A percentile compares a stretch with the other conserved stretches of the same genome.
These are phyloP conservation scores for Abramis brama DNA, from an alignment of 2,113 vertebrate species.

Conservation along the genomic window DNA sequence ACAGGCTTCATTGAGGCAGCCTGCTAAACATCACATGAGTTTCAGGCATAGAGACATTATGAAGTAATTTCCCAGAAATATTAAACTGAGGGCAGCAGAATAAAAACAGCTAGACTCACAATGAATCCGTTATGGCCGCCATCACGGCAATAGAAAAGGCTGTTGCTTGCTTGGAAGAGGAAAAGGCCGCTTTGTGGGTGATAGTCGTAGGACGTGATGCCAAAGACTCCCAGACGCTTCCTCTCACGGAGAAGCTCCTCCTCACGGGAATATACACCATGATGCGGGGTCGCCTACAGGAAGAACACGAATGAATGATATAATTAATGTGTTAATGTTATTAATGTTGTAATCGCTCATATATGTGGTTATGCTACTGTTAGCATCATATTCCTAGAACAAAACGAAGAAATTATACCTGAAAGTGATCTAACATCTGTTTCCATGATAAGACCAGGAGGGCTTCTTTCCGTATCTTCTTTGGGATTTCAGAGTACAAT, in stretches of 20 bases:
- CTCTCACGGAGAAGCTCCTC: conserved; percentile 93
- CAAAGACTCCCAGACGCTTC: conserved; percentile 92
- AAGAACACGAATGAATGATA: neutral
- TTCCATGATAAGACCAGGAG: conserved; percentile 95
- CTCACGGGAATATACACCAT: conserved; percentile 93
- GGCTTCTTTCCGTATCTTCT: conserved; percentile 93
- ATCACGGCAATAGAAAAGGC: conserved; percentile 95
- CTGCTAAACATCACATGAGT: conserved; percentile 75
- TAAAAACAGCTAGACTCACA: conserved; percentile 77
- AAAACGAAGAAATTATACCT: conserved; percentile 75
- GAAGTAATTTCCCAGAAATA: neutral
- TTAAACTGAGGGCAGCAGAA: neutral
- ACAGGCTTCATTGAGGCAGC: conserved; percentile 91
- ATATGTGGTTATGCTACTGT: neutral
- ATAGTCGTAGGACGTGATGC: conserved; percentile 97
- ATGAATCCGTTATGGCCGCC: conserved; percentile 94
- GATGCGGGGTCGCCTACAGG: conserved; percentile 89
- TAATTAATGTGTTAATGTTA: neutral
- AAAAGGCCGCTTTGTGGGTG: conserved; percentile 92
- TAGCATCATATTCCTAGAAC: neutral
- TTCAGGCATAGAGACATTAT: conserved; percentile 21
- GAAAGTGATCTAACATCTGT: conserved; percentile 98
- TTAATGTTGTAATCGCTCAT: neutral
- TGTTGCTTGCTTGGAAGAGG: conserved; percentile 98
- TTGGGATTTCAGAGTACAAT: conserved; percentile 97